Conservation (phyloP, 2,797 vertebrate genomes). For the Acrossocheilus fasciatus region DNA sequence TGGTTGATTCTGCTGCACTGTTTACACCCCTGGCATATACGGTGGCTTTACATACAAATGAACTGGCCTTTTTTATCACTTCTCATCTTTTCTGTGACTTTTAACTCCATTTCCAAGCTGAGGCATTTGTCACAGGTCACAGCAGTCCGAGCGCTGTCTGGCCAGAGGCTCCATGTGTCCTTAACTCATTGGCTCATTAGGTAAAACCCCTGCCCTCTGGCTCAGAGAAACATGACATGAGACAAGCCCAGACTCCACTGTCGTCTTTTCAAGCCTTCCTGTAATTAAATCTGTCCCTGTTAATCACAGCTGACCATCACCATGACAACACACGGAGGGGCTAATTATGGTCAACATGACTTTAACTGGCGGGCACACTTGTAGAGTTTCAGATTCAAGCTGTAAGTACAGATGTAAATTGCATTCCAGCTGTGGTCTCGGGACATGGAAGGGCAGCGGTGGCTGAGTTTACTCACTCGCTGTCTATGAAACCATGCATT, state of each 20-base stretch:
- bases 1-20: neutral
- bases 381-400: conserved; percentile 32
- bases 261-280: conserved; percentile 52
- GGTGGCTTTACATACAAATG: neutral
- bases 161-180: conserved; percentile 34
- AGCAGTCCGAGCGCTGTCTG: neutral
- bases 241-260: conserved; percentile 43
- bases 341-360: conserved; percentile 59
- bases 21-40: neutral
- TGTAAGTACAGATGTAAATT: conserved; percentile 30
- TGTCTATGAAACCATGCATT: conserved; percentile 48
- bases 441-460: neutral
- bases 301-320: conserved; percentile 65
- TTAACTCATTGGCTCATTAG: conserved; percentile 52
- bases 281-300: conserved; percentile 65
- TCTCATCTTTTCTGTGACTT: conserved; percentile 5
- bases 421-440: conserved; percentile 7
- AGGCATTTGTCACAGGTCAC: conserved; percentile 18
- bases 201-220: conserved; percentile 39
- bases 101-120: conserved; percentile 1
- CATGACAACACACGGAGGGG: conserved; percentile 57
- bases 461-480: conserved; percentile 27
- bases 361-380: conserved; percentile 50
- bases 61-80: neutral
- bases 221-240: conserved; percentile 43